phyloP scores from a whole-genome alignment of 2,113 vertebrate genomes.

The Astur gentilis region DNA sequence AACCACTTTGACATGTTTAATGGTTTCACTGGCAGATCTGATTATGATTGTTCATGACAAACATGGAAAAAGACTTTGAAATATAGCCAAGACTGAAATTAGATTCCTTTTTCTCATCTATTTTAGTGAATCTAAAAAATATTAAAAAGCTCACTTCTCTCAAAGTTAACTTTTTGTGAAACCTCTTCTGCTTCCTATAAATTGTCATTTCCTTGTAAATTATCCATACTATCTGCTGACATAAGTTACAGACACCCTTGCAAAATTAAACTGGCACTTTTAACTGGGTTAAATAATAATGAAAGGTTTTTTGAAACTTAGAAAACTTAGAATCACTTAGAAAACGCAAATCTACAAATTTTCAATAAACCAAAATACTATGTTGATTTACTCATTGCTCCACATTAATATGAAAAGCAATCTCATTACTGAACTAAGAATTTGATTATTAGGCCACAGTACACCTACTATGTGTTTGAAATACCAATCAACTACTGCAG shows the following conservation, averaged over 20 bases:
- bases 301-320: neutral
- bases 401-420: neutral
- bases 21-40: neutral
- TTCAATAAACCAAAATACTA: neutral
- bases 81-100: neutral
- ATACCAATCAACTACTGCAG: neutral
- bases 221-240: neutral
- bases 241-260: neutral
- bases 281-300: neutral
- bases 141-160: neutral
- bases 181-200: neutral
- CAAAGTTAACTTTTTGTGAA: neutral
- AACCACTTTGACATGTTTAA: neutral
- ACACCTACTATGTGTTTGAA: neutral
- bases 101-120: neutral
- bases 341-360: neutral
- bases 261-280: conserved; percentile 11
- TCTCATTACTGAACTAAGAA: neutral
- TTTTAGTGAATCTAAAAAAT: neutral
- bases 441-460: neutral
- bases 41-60: neutral
- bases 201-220: neutral
- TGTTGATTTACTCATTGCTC: neutral
- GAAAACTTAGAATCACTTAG: neutral
- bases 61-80: neutral